Evolutionary conservation across 2,113 vertebrate genomes (phyloP), one percentile per base, ranked within the genome.

Genomic region (Ardeotis arabs): DNA sequence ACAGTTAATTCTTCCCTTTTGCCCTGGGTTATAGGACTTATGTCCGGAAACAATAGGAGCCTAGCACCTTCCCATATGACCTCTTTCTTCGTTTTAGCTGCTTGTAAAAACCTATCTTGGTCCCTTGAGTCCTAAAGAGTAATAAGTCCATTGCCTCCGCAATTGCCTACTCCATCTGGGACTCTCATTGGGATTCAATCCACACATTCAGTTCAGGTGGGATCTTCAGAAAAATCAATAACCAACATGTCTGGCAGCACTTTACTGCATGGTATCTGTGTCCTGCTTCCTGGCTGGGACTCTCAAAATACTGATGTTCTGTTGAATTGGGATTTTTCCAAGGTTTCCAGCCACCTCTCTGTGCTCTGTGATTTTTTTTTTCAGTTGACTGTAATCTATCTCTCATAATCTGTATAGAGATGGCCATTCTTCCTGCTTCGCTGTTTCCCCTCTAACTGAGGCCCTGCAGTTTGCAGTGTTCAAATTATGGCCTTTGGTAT

Each of bases 61-160:
- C 97, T 98, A 96, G 94, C 97, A 97, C 96, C 96, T 98, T 98
- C 95, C 95, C 96, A 97, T 87, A 97, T 97, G 97, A 98, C 97
- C 94, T 92, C 92, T 95, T 94, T 81, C 56, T 70, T 98, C 88
- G 47, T 94, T 96, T 96, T 97, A 88, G 93, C 94, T 96, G 93
- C 87, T 97, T 96, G 92, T 97, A 91, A 93, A 97, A 97, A 90
- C 62, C 89, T 97, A 67, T 97, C 83, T 91, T 60, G 25, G 89
- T 97, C 95, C 47, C 95, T 92, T 83, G 95, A 96, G 95, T 96
- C 87, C 80, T 91, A 87, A 95, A 94, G 75, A 94, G 92, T 96
- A 96, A 93, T 97, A 97, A 92, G 96, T 95, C 90, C 49, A 12
- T 89, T 80, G 94, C 89, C 68, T 97, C 91, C 90, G 88, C 87